These are phyloP conservation scores for Lagocephalus sceleratus DNA, from an alignment of 2,797 vertebrate genomes.

Conservation along the genomic window DNA sequence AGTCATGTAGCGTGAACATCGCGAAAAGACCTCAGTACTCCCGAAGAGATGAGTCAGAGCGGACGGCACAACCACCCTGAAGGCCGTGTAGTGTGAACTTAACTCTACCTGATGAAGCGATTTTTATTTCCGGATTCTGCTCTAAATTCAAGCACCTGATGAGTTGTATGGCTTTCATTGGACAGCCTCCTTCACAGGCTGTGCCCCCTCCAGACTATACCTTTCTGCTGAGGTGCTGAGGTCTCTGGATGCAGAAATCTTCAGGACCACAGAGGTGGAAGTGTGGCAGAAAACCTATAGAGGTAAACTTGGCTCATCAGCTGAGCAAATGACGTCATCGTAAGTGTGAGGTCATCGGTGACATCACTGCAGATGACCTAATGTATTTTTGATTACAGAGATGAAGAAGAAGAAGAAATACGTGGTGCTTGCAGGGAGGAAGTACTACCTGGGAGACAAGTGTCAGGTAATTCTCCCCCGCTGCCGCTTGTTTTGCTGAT, in stretches of 20 bases:
- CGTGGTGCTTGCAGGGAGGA: slow-evolving; percentile 93
- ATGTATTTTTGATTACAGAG: slow-evolving; percentile 69
- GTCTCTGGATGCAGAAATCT: slow-evolving; percentile 89
- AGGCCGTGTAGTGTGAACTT: no score
- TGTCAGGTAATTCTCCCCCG: slow-evolving; percentile 87
- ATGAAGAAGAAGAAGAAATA: slow-evolving; percentile 93
- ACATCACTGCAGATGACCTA: background rate
- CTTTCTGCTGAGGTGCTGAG: slow-evolving; percentile 94
- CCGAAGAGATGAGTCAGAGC: no score
- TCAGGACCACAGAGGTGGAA: slow-evolving; percentile 95
- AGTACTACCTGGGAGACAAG: slow-evolving; percentile 96
- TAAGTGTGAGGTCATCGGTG: background rate
- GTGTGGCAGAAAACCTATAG: slow-evolving; percentile 94
- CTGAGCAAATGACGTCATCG: no score
- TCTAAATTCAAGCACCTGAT: background rate
- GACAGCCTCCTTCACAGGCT: slow-evolving; percentile 36
- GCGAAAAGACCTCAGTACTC: no score
- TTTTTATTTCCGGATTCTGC: no score
- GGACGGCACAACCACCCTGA: no score
- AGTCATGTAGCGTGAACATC: no score
- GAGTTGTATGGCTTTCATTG: background rate
- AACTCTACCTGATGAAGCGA: no score
- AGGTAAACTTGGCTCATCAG: slow-evolving; percentile 80
- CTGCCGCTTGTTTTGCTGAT: background rate
- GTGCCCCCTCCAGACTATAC: slow-evolving; percentile 75